These are phyloP conservation scores for Harmothoe impar DNA, from an alignment of 2,888 invertebrate genomes.

Conservation along the genomic window DNA sequence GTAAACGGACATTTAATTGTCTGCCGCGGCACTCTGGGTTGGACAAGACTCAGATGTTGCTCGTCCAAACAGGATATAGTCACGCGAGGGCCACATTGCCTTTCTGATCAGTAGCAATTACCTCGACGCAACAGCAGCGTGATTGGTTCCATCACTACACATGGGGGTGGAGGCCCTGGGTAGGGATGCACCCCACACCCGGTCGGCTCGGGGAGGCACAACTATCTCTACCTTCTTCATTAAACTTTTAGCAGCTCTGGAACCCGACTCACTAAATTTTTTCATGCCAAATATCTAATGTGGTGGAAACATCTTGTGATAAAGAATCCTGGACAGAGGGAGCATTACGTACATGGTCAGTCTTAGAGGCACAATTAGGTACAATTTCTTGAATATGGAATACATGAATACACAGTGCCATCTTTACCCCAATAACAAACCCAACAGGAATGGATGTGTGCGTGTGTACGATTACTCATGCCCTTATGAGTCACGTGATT, in stretches of 20 bases:
- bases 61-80: not conserved
- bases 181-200: not conserved
- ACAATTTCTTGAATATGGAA: not conserved
- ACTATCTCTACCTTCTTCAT: not conserved
- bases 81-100: not conserved
- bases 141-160: conserved; percentile 10
- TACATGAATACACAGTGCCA: not conserved
- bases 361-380: not conserved
- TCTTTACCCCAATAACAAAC: not conserved
- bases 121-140: not conserved
- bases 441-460: not conserved
- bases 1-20: not conserved
- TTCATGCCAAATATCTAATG: not conserved
- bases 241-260: not conserved
- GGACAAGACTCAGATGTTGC: conserved; percentile 7
- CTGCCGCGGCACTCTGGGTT: not conserved
- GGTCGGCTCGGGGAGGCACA: not conserved
- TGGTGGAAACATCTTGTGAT: no score
- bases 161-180: not conserved
- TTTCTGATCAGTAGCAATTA: conserved; percentile 34
- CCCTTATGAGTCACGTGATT: not conserved
- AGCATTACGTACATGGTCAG: not conserved
- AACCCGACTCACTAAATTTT: not conserved
- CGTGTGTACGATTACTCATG: not conserved
- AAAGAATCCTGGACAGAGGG: not conserved